phyloP scores from a whole-genome alignment of 1,140 invertebrate genomes.

The Tigriopus japonicus region DNA sequence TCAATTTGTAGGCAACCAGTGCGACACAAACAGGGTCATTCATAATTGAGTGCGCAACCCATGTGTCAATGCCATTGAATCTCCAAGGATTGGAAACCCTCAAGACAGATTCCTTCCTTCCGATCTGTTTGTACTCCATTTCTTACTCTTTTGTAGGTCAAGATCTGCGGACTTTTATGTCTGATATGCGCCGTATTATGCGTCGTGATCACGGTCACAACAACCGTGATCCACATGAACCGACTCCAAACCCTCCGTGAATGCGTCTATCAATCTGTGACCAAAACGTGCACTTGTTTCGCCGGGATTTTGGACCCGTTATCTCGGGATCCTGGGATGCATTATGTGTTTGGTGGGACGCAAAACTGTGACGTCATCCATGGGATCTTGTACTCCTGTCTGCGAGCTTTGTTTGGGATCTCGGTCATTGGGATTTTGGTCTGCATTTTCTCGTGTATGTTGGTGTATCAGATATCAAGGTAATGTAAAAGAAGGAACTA shows the following conservation, averaged over 20 bases:
- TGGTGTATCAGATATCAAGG: conserved; percentile 67
- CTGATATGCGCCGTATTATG: conserved; percentile 61
- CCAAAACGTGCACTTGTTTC: conserved; percentile 52
- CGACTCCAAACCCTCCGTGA: conserved; percentile 61
- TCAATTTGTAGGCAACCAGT: no score
- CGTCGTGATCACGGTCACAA: conserved; percentile 70
- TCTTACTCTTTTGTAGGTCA: conserved; percentile 39
- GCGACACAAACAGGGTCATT: no score
- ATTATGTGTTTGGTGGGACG: conserved; percentile 51
- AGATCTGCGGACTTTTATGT: conserved; percentile 61
- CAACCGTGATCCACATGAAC: conserved; percentile 81
- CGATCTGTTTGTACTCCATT: no score
- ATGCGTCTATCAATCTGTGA: conserved; percentile 59
- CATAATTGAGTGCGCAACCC: no score
- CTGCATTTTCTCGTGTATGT: conserved; percentile 76
- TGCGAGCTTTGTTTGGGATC: conserved; percentile 65
- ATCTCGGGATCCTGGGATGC: conserved; percentile 22
- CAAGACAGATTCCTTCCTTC: no score
- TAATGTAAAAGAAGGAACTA: conserved; percentile 21
- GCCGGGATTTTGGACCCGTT: conserved; percentile 16
- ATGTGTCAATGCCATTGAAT: no score
- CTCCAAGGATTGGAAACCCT: no score
- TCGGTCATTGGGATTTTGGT: conserved; percentile 70
- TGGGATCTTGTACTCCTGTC: conserved; percentile 60
- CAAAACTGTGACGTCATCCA: conserved; percentile 68